These are phyloP conservation scores for Botia kubotai DNA, from an alignment of 2,797 vertebrate genomes.

Conservation along the genomic window DNA sequence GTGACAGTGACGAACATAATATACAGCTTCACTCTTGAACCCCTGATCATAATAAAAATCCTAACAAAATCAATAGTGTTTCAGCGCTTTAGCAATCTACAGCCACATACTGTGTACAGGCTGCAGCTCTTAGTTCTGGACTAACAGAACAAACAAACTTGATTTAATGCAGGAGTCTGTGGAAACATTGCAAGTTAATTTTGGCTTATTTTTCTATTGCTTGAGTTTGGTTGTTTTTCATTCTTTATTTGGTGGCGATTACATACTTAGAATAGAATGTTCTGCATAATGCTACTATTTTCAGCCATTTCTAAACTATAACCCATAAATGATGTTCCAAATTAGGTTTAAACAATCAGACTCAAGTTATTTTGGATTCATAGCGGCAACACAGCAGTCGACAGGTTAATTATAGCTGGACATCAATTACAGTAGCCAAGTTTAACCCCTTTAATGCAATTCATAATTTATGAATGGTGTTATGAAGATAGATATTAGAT, in stretches of 20 bases:
- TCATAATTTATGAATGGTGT: neutral
- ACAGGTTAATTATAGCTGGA: neutral
- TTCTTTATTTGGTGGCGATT: neutral
- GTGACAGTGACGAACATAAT: no score
- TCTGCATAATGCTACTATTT: neutral
- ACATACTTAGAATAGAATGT: slow-evolving; percentile 25
- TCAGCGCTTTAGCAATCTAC: neutral
- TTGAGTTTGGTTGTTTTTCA: neutral
- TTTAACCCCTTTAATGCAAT: neutral
- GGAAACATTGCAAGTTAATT: neutral
- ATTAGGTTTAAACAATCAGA: slow-evolving; percentile 14
- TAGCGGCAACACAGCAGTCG: neutral
- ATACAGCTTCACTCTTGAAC: no score
- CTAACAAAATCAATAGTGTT: neutral
- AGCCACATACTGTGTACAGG: neutral
- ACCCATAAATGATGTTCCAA: slow-evolving; percentile 18
- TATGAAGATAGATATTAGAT: no score
- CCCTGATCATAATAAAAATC: neutral
- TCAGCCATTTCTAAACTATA: neutral
- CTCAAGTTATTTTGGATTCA: slow-evolving; percentile 16
- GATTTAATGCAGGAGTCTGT: neutral
- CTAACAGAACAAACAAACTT: neutral
- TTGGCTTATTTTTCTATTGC: neutral
- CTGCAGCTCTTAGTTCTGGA: neutral
- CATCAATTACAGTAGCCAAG: neutral